A percentile compares a stretch with the other conserved stretches of the same genome.
phyloP scores from a whole-genome alignment of 1,140 invertebrate species.

The Drosophila sulfurigaster region DNA sequence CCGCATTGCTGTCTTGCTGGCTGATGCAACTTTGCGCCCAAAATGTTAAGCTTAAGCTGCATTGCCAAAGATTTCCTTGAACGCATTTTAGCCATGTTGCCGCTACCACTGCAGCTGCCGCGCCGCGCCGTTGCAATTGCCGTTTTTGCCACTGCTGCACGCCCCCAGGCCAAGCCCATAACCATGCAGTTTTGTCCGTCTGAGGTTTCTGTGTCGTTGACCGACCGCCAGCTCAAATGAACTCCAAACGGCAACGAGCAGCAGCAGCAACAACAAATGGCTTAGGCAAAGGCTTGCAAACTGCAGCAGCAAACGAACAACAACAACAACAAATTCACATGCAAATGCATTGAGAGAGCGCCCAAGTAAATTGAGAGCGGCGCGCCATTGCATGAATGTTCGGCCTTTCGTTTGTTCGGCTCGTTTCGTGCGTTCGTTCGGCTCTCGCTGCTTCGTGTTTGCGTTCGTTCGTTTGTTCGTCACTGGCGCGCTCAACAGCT shows the following conservation, averaged over 20 bases:
- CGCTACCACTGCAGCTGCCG: neutral
- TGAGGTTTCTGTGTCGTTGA: conserved; percentile 84
- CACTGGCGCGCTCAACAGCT: conserved; percentile 61
- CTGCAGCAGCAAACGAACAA: conserved; percentile 54
- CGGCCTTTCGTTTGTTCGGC: conserved; percentile 11
- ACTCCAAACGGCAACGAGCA: conserved; percentile 65
- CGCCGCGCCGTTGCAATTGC: conserved; percentile 27
- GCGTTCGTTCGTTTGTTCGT: conserved; percentile 17
- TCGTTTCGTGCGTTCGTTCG: conserved; percentile 15
- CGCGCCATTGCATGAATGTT: conserved; percentile 23
- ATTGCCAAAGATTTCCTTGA: conserved; percentile 81
- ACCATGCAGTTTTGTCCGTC: conserved; percentile 66
- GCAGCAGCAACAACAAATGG: conserved; percentile 50
- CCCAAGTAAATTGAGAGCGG: conserved; percentile 50
- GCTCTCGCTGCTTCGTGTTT: conserved; percentile 24
- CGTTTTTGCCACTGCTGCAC: conserved; percentile 4
- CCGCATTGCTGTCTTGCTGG: neutral
- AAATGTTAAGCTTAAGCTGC: conserved; percentile 37
- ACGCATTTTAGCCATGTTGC: conserved; percentile 61
- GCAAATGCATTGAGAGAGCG: conserved; percentile 72
- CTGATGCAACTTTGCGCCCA: conserved; percentile 32
- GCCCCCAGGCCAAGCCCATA: conserved; percentile 85
- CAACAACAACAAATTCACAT: conserved; percentile 70
- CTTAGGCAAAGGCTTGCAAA: conserved; percentile 55
- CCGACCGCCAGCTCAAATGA: conserved; percentile 77